Evolutionary conservation across 2,888 invertebrate genomes (phyloP), one percentile per base, ranked within the genome.

Genomic region (Cheilosia vulpina): DNA sequence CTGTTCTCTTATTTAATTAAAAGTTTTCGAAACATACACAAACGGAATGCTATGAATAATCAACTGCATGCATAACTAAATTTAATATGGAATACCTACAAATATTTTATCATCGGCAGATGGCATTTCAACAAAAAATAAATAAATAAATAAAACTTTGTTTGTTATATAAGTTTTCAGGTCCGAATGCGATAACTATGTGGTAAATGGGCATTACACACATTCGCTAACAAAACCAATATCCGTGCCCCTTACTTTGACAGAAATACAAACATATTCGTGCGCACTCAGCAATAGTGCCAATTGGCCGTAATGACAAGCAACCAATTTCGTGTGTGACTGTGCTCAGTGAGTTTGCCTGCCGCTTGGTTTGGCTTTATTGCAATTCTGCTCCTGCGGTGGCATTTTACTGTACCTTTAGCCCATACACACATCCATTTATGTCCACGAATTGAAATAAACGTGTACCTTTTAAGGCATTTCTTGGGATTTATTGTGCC

Each of bases 221-320:
- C 4, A n/a, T 5, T 47, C 45, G 45, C 9, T 17, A 47, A 17
- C n/a, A 47, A n/a, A 34, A 17, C 4, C 7, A 11, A 38, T 13
- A 38, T 38, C 34, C 31, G 1, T 34, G 13, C 24, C n/a, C 31
- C 21, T 41, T 21, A 15, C 4, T 45, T 45, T 43, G 1, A 7
- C n/a, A 6, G 4, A 27, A 15, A 53, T 5, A 24, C 4, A 38
- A 15, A 43, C 27, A 60, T 43, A 65, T 72, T 77, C 75, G 38
- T 65, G 52, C 52, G 57, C 57, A 58, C 27, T 71, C 52, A 72
- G 41, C 82, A 77, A 66, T 78, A 55, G 66, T 68, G 62, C 63
- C 79, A 68, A 83, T 83, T 78, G 83, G 73, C 78, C 78, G 31
- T 77, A 63, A 78, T 78, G 83, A 66, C 50, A 68, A 73, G 53